Conservation (phyloP, 2,113 vertebrate species). For the Entelurus aequoreus region DNA sequence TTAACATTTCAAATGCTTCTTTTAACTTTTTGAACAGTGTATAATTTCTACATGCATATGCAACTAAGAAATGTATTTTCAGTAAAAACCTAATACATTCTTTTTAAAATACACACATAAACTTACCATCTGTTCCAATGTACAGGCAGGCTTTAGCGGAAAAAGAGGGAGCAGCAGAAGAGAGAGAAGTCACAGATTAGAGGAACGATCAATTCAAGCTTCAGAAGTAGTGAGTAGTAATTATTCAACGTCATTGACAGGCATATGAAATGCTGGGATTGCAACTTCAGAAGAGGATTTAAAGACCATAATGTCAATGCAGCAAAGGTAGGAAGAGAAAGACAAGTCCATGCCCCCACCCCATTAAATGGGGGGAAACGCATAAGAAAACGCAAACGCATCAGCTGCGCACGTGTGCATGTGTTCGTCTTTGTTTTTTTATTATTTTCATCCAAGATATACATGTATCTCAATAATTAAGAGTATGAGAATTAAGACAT, state of each 20-base stretch:
- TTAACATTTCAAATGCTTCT: no score
- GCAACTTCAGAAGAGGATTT: not conserved
- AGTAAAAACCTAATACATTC: not conserved
- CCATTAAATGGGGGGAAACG: no score
- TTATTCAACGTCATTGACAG: not conserved
- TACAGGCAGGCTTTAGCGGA: slow-evolving; percentile 84
- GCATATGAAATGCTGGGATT: not conserved
- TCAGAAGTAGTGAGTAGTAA: not conserved
- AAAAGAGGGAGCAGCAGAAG: slow-evolving; percentile 63
- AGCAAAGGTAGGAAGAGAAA: not conserved
- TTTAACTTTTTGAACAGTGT: no score
- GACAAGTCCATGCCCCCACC: not conserved
- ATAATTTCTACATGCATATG: no score
- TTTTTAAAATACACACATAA: slow-evolving; percentile 8
- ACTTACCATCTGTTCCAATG: slow-evolving; percentile 94
- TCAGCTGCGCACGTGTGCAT: no score
- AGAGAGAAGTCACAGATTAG: slow-evolving; percentile 58
- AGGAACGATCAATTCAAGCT: slow-evolving; percentile 19
- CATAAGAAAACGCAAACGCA: no score
- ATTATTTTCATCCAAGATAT: no score
- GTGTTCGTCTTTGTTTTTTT: no score
- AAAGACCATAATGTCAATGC: not conserved
- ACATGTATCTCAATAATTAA: no score
- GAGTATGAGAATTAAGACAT: no score
- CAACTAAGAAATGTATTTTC: no score